phyloP scores from a whole-genome alignment of 2,888 invertebrate species.

The Clunio marinus region DNA sequence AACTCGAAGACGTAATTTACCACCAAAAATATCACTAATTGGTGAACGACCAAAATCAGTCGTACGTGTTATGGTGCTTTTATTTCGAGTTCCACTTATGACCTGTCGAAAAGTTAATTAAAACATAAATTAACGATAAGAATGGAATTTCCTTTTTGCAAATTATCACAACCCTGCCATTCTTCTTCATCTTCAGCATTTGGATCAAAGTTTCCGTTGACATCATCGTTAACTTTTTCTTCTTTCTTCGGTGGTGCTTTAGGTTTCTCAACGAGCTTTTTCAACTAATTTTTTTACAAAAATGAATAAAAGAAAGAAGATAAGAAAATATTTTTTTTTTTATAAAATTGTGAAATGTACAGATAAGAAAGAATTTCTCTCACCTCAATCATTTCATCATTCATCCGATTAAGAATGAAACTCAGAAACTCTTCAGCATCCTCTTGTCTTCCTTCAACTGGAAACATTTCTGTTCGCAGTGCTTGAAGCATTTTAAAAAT shows the following conservation, averaged over 20 bases:
- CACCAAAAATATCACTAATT: slow-evolving; percentile 88
- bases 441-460: slow-evolving; percentile 87
- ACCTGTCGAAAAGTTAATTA: slow-evolving; percentile 43
- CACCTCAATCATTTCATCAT: slow-evolving; percentile 95
- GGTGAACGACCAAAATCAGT: slow-evolving; percentile 80
- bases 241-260: slow-evolving; percentile 46
- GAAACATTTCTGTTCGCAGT: slow-evolving; percentile 63
- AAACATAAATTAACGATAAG: background rate
- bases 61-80: slow-evolving; percentile 80
- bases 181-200: slow-evolving; percentile 58
- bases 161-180: no score
- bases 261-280: slow-evolving; percentile 58
- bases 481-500: slow-evolving; percentile 80
- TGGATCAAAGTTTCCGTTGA: slow-evolving; percentile 48
- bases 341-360: no score
- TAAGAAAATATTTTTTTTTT: no score
- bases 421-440: slow-evolving; percentile 97
- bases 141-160: slow-evolving; percentile 28
- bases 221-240: slow-evolving; percentile 53
- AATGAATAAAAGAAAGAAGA: no score
- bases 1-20: slow-evolving; percentile 79
- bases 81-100: slow-evolving; percentile 74
- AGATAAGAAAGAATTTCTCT: no score
- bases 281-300: no score
- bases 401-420: slow-evolving; percentile 85